Evolutionary conservation across 2,797 vertebrate species (phyloP).

Genomic region (Paratrypauchen microcephalus): DNA sequence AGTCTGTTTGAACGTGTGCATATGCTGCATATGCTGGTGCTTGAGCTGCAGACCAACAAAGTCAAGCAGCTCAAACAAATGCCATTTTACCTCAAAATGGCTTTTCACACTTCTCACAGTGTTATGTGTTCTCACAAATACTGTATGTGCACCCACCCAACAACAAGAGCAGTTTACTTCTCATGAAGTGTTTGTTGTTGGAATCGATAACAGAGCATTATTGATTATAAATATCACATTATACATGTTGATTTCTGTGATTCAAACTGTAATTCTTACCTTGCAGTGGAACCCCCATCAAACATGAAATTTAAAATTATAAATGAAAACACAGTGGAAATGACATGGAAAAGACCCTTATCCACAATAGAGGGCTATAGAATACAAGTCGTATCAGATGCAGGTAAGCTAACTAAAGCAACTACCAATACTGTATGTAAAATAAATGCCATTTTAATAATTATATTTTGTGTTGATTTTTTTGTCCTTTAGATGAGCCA

Average conservation of each 20-base stretch:
- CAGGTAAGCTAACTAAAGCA: slow-evolving; percentile 77
- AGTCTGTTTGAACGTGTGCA: slow-evolving; percentile 86
- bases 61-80: slow-evolving; percentile 92
- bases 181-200: slow-evolving; percentile 91
- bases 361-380: slow-evolving; percentile 89
- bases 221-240: slow-evolving; percentile 46
- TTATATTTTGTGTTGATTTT: background rate
- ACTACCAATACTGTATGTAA: background rate
- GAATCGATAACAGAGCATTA: slow-evolving; percentile 84
- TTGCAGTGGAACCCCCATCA: slow-evolving; percentile 97
- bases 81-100: slow-evolving; percentile 92
- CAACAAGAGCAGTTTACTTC: slow-evolving; percentile 83
- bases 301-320: slow-evolving; percentile 99
- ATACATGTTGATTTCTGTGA: slow-evolving; percentile 30
- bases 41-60: slow-evolving; percentile 91
- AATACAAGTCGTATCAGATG: slow-evolving; percentile 89
- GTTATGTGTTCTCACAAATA: slow-evolving; percentile 76
- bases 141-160: slow-evolving; percentile 84
- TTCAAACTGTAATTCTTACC: slow-evolving; percentile 68
- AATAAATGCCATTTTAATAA: background rate
- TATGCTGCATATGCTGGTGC: slow-evolving; percentile 86
- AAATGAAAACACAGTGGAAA: slow-evolving; percentile 98
- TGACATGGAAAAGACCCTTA: slow-evolving; percentile 90
- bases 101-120: slow-evolving; percentile 80
- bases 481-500: slow-evolving; percentile 80